A percentile compares a stretch with the other conserved stretches of the same genome.
phyloP scores from a whole-genome alignment of 1,140 invertebrate genomes.

The Drosophila athabasca region DNA sequence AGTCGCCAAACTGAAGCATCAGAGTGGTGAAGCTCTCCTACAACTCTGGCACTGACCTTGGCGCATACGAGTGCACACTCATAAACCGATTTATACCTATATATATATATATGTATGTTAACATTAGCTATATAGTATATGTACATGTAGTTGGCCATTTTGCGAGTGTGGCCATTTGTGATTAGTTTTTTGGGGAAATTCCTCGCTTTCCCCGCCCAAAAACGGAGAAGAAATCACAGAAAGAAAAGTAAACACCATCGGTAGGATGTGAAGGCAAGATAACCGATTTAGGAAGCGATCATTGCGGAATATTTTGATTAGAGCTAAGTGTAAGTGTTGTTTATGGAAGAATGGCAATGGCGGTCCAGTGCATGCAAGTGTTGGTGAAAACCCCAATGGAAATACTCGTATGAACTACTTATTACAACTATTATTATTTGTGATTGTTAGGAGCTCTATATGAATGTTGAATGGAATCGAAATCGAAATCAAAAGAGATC shows the following conservation, averaged over 20 bases:
- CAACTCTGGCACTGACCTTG: constrained; percentile 27
- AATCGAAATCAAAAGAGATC: constrained; percentile 43
- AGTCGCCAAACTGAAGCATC: constrained; percentile 16
- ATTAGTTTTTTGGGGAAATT: constrained; percentile 65
- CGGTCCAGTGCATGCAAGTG: constrained; percentile 37
- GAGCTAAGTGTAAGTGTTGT: constrained; percentile 58
- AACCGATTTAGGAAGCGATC: constrained; percentile 25
- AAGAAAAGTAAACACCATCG: constrained; percentile 40
- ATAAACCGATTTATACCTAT: constrained; percentile 37
- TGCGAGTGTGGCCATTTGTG: constrained; percentile 67
- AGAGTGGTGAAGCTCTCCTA: neutral
- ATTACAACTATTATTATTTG: constrained; percentile 51
- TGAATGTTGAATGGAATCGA: constrained; percentile 68
- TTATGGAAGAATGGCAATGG: constrained; percentile 41
- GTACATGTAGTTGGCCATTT: constrained; percentile 56
- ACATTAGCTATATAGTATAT: constrained; percentile 51
- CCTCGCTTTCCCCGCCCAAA: constrained; percentile 49
- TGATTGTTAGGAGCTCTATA: constrained; percentile 74
- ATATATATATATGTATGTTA: constrained; percentile 47
- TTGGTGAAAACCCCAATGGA: neutral
- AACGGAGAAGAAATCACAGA: constrained; percentile 20
- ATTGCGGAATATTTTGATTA: constrained; percentile 50
- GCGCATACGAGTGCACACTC: constrained; percentile 39
- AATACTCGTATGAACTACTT: constrained; percentile 8
- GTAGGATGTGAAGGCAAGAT: neutral